Base-by-base conservation (phyloP, 2,113 vertebrate genomes). In the Sialia sialis region DNA sequence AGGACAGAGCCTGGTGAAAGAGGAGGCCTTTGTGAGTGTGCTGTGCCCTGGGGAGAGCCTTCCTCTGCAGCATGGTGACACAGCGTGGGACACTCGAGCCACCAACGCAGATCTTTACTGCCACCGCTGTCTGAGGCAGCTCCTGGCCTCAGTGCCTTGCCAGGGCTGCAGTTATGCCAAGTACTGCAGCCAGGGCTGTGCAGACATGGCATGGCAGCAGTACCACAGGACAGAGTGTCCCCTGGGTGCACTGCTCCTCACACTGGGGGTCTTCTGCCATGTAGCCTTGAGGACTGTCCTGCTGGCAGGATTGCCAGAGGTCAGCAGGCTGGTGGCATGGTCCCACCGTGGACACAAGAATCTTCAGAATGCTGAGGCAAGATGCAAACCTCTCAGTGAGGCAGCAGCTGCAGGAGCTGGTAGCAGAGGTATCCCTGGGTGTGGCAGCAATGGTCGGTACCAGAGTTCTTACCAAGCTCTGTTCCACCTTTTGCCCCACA, bases 141-240 rank as follows among this genome's bases (percentile, higher is more conserved):
- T 98, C 2, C 34, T 98, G 64, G 96, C 97, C 81, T 93, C 95
- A 0, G 85, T 99, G 80, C 98, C 99, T 5, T 99, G 99, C 66
- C 78, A 32, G 3, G 93, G 97, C 2, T 99, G 99, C 76, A 99
- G 98, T 73, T 99, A 99, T 15, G 98, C 98, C 44, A 98, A 97
- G 39, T 99, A 99, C 89, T 99, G 99, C 88, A 98, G 98, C 64
- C 91, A 89, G 7, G 51, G 39, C 41, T 99, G 99, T 68, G 95
- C 96, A 93, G 93, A 89, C 7, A 21, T 93, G 56, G 99, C 99
- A 0, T 99, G 99, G 99, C 89, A 97, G 39, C 95, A 80, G 41
- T 98, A 99, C 95, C 99, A 99, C 75, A 77, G 89, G 76, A 96
- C 84, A 78, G 99, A 99, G 81, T 99, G 99, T 89, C 56, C 98